Evolutionary conservation across 2,113 vertebrate species (phyloP), one percentile per base, ranked within the genome.

Genomic region (Heterotilapia buettikoferi): DNA sequence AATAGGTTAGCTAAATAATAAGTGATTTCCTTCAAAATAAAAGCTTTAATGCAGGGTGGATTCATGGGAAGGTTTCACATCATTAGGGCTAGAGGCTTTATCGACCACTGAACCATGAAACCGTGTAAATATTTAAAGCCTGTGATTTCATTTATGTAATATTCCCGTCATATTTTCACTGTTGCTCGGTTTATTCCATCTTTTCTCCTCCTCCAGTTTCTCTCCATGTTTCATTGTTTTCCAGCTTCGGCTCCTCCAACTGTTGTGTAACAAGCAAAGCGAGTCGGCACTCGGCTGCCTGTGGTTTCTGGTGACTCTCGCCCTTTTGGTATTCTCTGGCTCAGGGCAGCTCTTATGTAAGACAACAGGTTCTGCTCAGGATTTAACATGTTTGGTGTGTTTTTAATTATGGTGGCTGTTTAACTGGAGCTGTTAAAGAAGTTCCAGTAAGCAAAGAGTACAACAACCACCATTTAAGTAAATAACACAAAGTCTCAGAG

Each of bases 201-300:
- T 6, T 31, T 52, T 52, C 45, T n/a, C 47, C 73, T 78, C 45
- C 45, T 52, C 45, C 18, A 19, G 45, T 52, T 52, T 78, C 66
- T 43, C 24, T 40, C 59, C 82, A 11, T 29, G 14, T 31, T 57
- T 47, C 47, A 38, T 38, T 88, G 83, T 88, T 88, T 68, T 66
- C 66, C 78, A 76, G 82, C 26, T 18, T 19, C 16, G 1, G 71
- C 71, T 78, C 71, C 45, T 80, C 79, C 24, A 10, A 13, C 26
- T 16, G 84, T 92, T 92, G 91, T 84, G 82, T 80, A 84, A 88
- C 14, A 8, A 79, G 76, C n/a, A 61, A 31, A 81, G 52, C 16
- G 13, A 81, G 57, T 45, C 13, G 63, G 12, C 43, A 33, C 50
- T 26, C n/a, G 3, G 53, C 45, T 40, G 71, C 59, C 83, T 86